Evolutionary conservation across 2,113 vertebrate genomes (phyloP), one percentile per base, ranked within the genome.

Genomic region (Shinisaurus crocodilurus): DNA sequence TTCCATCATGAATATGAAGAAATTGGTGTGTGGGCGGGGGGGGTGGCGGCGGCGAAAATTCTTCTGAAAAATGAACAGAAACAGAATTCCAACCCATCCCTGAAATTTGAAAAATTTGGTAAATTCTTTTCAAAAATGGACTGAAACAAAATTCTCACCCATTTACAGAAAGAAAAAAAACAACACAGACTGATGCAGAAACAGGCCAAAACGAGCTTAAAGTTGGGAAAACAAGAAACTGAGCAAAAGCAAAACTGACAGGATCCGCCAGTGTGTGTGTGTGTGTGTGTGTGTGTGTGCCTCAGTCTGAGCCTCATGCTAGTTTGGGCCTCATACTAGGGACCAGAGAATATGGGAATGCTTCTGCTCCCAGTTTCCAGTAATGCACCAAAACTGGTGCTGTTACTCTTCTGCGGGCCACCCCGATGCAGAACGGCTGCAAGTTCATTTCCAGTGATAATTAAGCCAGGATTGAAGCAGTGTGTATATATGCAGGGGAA

Each of bases 401-500:
- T 16, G 79, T 54, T 37, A 1, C 81, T 8, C 43, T 50, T 34
- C 29, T 34, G 18, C 7, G 10, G 89, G 83, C 89, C 82, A 85
- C 82, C 89, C 60, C 57, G 82, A 9, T 70, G 45, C 43, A 80
- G 74, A n/a, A 13, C 0, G n/a, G 29, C 45, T 79, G 63, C 86
- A 70, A 57, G 74, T 88, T 88, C 82, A 29, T 70, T 88, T 79
- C 79, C 82, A 72, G n/a, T 13, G 18, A 43, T 69, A 27, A 79
- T 79, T 40, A 79, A 90, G 34, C 18, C 34, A 3, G 75, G 74
- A 48, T 29, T 43, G 45, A 70, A 2, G 5, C 20, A 13, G 27
- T 60, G 37, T 45, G 77, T 57, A 9, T 82, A 29, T 10, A 0
- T 63, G 57, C 27, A 34, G 13, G 32, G 15, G 76, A 12, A 25